These are phyloP conservation scores for Ophion obscuratus DNA, from an alignment of 2,888 invertebrate genomes.

Conservation along the genomic window DNA sequence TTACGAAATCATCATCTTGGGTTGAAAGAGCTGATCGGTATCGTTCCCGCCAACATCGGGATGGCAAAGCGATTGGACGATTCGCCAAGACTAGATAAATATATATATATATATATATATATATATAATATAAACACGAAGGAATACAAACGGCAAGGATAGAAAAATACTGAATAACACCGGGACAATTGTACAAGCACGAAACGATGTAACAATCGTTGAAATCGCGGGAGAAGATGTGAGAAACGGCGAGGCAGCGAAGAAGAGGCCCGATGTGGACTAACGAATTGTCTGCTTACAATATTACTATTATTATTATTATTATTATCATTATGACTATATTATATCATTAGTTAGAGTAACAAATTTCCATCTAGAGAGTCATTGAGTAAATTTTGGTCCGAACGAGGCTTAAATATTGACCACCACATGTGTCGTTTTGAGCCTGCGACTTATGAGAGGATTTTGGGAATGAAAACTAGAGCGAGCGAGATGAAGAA, in stretches of 20 bases:
- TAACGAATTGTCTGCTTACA: slow-evolving; percentile 71
- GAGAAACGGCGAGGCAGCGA: neutral
- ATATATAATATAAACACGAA: neutral
- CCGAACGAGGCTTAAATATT: slow-evolving; percentile 78
- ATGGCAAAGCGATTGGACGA: slow-evolving; percentile 5
- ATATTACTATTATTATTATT: slow-evolving; percentile 58
- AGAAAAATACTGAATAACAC: neutral
- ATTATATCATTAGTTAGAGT: slow-evolving; percentile 77
- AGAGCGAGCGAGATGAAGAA: slow-evolving; percentile 41
- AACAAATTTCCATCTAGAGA: slow-evolving; percentile 76
- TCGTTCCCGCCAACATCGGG: slow-evolving; percentile 37
- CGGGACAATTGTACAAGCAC: neutral
- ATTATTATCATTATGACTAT: slow-evolving; percentile 36
- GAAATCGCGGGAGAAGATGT: neutral
- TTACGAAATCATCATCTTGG: slow-evolving; percentile 34
- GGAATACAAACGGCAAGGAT: slow-evolving; percentile 26
- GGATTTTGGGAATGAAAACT: slow-evolving; percentile 28
- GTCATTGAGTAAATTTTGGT: slow-evolving; percentile 74
- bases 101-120: slow-evolving; percentile 8
- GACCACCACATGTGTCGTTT: slow-evolving; percentile 75
- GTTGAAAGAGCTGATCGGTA: slow-evolving; percentile 39
- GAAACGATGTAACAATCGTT: neutral
- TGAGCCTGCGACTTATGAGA: slow-evolving; percentile 64
- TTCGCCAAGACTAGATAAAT: slow-evolving; percentile 13
- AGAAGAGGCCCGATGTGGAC: slow-evolving; percentile 56